A percentile compares a stretch with the other conserved stretches of the same genome.
Evolutionary conservation across 2,888 invertebrate species (phyloP).

Genomic region (Drosophila mulleri): DNA sequence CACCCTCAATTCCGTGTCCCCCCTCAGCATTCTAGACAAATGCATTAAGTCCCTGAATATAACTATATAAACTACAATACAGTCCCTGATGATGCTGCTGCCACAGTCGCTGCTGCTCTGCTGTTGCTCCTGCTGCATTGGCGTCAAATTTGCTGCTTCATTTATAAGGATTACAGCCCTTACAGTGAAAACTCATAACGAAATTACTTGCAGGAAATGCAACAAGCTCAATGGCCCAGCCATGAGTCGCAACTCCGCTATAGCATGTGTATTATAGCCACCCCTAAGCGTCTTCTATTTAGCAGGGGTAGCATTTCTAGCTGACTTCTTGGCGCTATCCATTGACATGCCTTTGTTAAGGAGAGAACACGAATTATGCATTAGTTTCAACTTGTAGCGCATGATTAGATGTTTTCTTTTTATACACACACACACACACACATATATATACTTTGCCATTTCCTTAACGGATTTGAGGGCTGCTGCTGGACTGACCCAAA

Average conservation of each 20-base stretch:
- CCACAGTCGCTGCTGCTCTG: not conserved
- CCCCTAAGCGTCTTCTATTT: constrained; percentile 48
- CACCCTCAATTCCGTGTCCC: constrained; percentile 1
- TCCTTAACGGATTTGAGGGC: constrained; percentile 33
- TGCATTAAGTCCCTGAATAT: constrained; percentile 68
- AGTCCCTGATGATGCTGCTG: constrained; percentile 32
- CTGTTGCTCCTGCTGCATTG: constrained; percentile 53
- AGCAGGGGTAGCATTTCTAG: constrained; percentile 42
- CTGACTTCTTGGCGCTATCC: constrained; percentile 46
- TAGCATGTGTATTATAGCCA: constrained; percentile 24
- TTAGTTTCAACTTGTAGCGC: constrained; percentile 67
- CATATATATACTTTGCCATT: constrained; percentile 8
- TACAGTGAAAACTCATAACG: constrained; percentile 75
- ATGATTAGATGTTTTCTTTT: constrained; percentile 62
- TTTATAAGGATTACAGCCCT: constrained; percentile 76
- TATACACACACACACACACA: not conserved
- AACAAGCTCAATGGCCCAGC: constrained; percentile 59
- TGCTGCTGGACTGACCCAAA: constrained; percentile 39
- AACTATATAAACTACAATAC: constrained; percentile 51
- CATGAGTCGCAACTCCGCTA: not conserved
- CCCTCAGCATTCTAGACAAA: constrained; percentile 25
- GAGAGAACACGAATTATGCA: constrained; percentile 72
- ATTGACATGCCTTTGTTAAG: constrained; percentile 44
- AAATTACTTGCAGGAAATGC: constrained; percentile 80
- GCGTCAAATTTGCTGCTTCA: constrained; percentile 80